These are phyloP conservation scores for Troides oblongomaculatus DNA, from an alignment of 2,888 invertebrate genomes.

Conservation along the genomic window DNA sequence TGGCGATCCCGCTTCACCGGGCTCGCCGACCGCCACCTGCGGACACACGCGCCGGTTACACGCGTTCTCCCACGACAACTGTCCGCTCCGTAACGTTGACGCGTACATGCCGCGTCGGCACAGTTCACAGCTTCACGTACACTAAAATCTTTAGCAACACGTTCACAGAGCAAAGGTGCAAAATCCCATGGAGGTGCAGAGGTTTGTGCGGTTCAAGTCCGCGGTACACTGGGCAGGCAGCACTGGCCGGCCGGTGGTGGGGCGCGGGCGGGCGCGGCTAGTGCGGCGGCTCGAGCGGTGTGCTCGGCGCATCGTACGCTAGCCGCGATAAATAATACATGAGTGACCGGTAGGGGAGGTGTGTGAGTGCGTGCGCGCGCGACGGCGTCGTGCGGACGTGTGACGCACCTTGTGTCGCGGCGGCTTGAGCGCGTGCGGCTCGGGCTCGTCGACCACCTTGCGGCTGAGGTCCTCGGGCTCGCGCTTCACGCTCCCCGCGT, in stretches of 20 bases:
- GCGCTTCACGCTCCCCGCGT: constrained; percentile 86
- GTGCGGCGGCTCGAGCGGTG: constrained; percentile 79
- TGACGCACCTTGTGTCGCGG: constrained; percentile 84
- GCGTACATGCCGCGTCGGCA: constrained; percentile 77
- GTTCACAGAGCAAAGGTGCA: constrained; percentile 57
- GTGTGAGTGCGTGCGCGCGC: constrained; percentile 79
- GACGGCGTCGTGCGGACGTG: constrained; percentile 76
- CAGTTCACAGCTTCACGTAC: constrained; percentile 76
- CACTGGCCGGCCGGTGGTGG: constrained; percentile 81
- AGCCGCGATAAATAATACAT: constrained; percentile 80
- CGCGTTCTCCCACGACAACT: constrained; percentile 81
- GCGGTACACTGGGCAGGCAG: constrained; percentile 78
- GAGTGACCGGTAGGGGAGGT: constrained; percentile 76
- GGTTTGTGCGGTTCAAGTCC: constrained; percentile 70
- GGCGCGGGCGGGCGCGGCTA: constrained; percentile 81
- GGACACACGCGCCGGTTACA: constrained; percentile 83
- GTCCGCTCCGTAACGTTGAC: constrained; percentile 81
- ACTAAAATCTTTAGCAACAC: constrained; percentile 64
- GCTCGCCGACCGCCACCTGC: constrained; percentile 79
- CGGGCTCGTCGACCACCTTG: constrained; percentile 82
- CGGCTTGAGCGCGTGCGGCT: constrained; percentile 82
- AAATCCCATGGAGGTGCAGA: constrained; percentile 48
- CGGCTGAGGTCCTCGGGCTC: constrained; percentile 91
- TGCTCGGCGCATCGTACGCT: constrained; percentile 78
- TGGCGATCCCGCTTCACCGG: constrained; percentile 81